Evolutionary conservation across 2,797 vertebrate genomes (phyloP), one percentile per base, ranked within the genome.

Genomic region (Clarias platycephalus): DNA sequence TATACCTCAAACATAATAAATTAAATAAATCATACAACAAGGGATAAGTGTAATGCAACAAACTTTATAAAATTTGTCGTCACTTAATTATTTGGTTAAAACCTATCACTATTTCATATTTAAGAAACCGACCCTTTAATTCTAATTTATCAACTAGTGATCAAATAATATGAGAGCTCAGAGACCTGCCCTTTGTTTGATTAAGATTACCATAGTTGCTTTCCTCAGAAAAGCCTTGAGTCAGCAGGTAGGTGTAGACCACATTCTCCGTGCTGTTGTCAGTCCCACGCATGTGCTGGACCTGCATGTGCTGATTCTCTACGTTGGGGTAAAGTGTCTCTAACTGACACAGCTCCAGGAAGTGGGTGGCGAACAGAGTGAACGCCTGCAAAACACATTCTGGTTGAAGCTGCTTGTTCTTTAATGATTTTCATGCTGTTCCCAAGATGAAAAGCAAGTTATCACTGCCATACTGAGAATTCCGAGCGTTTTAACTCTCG

Each of bases 291-390:
- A 94, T 92, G 88, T 98, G 97, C 58, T 97, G 96, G 86, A 99
- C 97, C 93, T 97, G 96, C 96, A 99, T 98, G 92, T 99, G 96
- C 90, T 96, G 95, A 89, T 98, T 99, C 93, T 97, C 97, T 88
- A 97, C 96, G 1, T 98, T 99, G 70, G 96, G 97, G 92, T 99
- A 99, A 31, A 98, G 91, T 86, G 92, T 91, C 74, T 97, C 95
- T 37, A 99, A 93, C 60, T 97, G 97, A 91, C 97, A 99, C 16
- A 99, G 92, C 89, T 99, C 97, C 90, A 99, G 94, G 87, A 96
- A 99, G 93, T 99, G 98, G 0, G 98, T 99, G 83, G 97, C 97
- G 92, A 99, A 99, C 85, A 99, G 89, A 34, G 96, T 99, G 94
- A 98, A 99, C 2, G 96, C 97, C 98, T 99, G 86, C 74, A 85